Percentiles rank a stretch among this genome's conserved stretches.
Conservation (phyloP, 2,888 invertebrate genomes). For the Orchesella flavescens region DNA sequence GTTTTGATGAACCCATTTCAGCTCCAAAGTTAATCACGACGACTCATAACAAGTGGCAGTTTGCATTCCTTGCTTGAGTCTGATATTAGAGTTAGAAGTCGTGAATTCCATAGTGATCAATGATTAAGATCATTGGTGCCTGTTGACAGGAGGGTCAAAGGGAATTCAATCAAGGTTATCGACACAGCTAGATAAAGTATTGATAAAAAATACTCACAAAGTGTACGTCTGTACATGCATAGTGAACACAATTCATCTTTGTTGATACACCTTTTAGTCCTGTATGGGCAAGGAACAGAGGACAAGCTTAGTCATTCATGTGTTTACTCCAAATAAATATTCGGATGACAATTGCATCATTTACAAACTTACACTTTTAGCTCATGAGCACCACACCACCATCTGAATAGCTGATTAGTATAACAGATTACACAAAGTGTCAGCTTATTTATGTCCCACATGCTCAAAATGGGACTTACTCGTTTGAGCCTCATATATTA, state of each 20-base stretch:
- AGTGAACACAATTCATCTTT: not conserved
- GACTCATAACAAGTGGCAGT: too few species aligned
- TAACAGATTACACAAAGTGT: too few species aligned
- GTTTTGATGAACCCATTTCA: too few species aligned
- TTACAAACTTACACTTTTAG: not conserved
- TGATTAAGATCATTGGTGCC: slow-evolving; percentile 47
- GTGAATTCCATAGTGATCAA: slow-evolving; percentile 56
- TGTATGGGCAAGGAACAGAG: not conserved
- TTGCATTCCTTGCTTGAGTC: slow-evolving; percentile 23
- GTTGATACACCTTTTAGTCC: not conserved
- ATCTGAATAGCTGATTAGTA: not conserved
- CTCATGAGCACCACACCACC: not conserved
- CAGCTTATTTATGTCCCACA: too few species aligned
- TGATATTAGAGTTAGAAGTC: slow-evolving; percentile 40
- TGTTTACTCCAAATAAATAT: slow-evolving; percentile 21
- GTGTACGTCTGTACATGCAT: not conserved
- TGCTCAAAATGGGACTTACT: too few species aligned
- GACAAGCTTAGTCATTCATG: not conserved
- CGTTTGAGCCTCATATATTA: too few species aligned
- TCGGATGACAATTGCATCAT: slow-evolving; percentile 14
- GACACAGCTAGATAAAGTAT: not conserved
- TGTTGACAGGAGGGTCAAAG: slow-evolving; percentile 64
- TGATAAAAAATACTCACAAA: not conserved
- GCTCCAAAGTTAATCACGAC: too few species aligned
- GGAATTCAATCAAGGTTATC: slow-evolving; percentile 49